A percentile compares a stretch with the other conserved stretches of the same genome.
Evolutionary conservation across 2,888 invertebrate species (phyloP).

Genomic region (Seira ritae): DNA sequence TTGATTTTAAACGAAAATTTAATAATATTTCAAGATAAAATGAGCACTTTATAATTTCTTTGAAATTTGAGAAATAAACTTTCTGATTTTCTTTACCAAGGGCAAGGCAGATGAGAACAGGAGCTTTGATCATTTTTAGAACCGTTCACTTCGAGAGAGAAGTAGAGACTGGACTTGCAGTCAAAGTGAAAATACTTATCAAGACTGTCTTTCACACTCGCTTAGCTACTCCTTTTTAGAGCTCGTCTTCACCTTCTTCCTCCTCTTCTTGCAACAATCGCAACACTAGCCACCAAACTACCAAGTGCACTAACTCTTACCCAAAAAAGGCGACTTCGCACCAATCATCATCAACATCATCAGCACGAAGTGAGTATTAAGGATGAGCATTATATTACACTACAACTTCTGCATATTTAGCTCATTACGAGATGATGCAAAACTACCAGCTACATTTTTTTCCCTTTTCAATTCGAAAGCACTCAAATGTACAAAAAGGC

Average conservation of each 20-base stretch:
- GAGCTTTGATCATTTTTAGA: constrained; percentile 62
- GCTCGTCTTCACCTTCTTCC: constrained; percentile 47
- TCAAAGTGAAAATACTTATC: constrained; percentile 35
- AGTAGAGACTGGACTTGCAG: constrained; percentile 58
- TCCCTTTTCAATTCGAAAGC: constrained; percentile 30
- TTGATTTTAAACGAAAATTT: background rate
- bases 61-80: constrained; percentile 14
- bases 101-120: constrained; percentile 50
- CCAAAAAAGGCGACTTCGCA: constrained; percentile 7
- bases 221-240: constrained; percentile 35
- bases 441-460: constrained; percentile 3
- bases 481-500: background rate
- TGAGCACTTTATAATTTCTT: background rate
- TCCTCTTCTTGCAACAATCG: constrained; percentile 55
- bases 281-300: constrained; percentile 36
- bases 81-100: constrained; percentile 44
- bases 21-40: background rate
- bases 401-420: constrained; percentile 21
- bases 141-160: constrained; percentile 61
- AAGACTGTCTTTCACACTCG: constrained; percentile 1
- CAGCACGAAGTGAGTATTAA: constrained; percentile 35
- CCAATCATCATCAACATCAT: background rate
- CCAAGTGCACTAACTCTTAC: constrained; percentile 13
- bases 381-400: constrained; percentile 40
- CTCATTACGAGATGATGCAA: background rate